Evolutionary conservation across 2,113 vertebrate species (phyloP).

Genomic region (Rhineura floridana): DNA sequence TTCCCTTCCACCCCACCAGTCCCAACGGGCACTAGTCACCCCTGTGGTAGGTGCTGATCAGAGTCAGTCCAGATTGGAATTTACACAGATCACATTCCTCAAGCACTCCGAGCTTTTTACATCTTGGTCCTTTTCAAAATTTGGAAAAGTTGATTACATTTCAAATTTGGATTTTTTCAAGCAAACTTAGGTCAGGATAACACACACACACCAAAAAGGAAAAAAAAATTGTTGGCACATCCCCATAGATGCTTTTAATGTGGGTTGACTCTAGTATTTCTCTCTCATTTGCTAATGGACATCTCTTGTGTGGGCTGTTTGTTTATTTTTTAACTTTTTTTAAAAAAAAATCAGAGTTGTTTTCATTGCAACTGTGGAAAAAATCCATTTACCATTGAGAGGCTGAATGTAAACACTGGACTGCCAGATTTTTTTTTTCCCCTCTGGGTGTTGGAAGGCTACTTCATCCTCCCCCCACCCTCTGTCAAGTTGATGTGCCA

Average conservation of each 20-base stretch:
- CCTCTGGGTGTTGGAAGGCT: not conserved
- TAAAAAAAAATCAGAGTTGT: conserved; percentile 6
- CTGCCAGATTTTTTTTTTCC: not conserved
- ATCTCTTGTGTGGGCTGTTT: conserved; percentile 40
- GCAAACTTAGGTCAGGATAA: conserved; percentile 45
- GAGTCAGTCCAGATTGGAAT: no score
- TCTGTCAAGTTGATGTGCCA: not conserved
- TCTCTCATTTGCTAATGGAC: conserved; percentile 30
- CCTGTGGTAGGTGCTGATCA: no score
- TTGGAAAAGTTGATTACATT: not conserved
- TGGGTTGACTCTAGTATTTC: conserved; percentile 49
- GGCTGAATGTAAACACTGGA: conserved; percentile 16
- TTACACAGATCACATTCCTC: no score
- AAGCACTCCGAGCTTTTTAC: no score
- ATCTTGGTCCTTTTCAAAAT: no score
- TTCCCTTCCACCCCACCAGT: no score
- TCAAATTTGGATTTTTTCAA: conserved; percentile 42
- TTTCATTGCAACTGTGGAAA: conserved; percentile 40
- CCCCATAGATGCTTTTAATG: conserved; percentile 34
- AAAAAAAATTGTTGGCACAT: conserved; percentile 24
- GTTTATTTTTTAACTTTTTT: conserved; percentile 21
- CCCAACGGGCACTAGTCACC: no score
- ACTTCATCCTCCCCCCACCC: not conserved
- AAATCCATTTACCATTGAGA: conserved; percentile 1
- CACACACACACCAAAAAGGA: not conserved